Conservation (phyloP, 1,140 invertebrate species). For the Rhysida immarginata region DNA sequence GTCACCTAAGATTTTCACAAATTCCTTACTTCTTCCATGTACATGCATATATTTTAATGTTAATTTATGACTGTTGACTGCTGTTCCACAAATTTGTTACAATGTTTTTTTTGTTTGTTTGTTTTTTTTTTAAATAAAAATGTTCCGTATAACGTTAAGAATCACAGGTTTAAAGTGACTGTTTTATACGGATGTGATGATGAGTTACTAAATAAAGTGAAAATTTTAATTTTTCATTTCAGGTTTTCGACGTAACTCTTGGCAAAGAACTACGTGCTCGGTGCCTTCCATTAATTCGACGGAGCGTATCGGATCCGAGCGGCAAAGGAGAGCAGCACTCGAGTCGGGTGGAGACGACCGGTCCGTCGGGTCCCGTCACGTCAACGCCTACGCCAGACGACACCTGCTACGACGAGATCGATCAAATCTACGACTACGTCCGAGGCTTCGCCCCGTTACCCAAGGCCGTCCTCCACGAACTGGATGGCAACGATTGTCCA, state of each 20-base stretch:
- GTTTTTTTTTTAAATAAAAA: too few species aligned
- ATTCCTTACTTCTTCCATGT: too few species aligned
- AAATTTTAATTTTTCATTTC: conserved; percentile 16
- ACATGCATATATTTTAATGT: too few species aligned
- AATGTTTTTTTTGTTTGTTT: too few species aligned
- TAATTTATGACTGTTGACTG: too few species aligned
- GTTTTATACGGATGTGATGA: too few species aligned
- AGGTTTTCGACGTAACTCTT: conserved; percentile 30
- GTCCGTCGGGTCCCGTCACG: background rate
- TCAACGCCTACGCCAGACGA: background rate
- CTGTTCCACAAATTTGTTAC: too few species aligned
- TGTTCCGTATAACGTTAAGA: too few species aligned
- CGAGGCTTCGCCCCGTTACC: conserved; percentile 75
- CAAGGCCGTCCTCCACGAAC: too few species aligned
- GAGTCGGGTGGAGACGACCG: background rate
- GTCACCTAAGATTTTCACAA: too few species aligned
- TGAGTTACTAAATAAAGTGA: too few species aligned
- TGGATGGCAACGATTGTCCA: background rate
- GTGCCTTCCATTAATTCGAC: conserved; percentile 17
- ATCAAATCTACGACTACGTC: conserved; percentile 92
- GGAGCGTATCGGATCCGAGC: conserved; percentile 14
- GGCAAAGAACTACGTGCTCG: conserved; percentile 21
- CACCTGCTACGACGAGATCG: conserved; percentile 69
- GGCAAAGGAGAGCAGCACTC: background rate
- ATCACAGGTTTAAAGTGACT: too few species aligned